phyloP scores from a whole-genome alignment of 2,113 vertebrate species.

The Pterocles gutturalis region DNA sequence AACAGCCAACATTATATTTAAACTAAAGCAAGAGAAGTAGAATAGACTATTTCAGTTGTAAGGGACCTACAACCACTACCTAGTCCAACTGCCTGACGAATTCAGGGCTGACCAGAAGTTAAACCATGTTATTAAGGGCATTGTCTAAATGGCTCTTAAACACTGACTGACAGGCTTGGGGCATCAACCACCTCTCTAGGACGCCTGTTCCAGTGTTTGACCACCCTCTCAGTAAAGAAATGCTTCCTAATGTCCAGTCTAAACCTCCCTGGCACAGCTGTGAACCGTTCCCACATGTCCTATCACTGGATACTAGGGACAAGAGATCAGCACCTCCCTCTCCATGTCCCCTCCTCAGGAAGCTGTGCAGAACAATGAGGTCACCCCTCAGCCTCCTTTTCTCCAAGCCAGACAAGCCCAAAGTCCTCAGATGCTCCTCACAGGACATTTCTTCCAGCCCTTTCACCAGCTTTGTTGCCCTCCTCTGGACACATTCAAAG shows the following conservation, averaged over 20 bases:
- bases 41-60: not conserved
- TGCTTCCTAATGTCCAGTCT: not conserved
- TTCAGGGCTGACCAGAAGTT: not conserved
- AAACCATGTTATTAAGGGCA: not conserved
- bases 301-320: not conserved
- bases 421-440: not conserved
- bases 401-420: not conserved
- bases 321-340: not conserved
- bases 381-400: not conserved
- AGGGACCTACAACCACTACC: not conserved
- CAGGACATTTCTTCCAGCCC: not conserved
- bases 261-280: fast-evolving
- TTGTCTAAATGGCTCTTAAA: not conserved
- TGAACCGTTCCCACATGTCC: not conserved
- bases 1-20: not conserved
- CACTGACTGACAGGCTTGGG: no score
- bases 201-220: not conserved
- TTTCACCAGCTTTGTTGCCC: not conserved
- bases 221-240: not conserved
- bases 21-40: not conserved
- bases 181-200: not conserved
- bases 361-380: no score
- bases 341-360: not conserved
- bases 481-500: not conserved
- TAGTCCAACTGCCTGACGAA: not conserved